These are phyloP conservation scores for Paralichthys olivaceus DNA, from an alignment of 2,113 vertebrate species.

Conservation along the genomic window DNA sequence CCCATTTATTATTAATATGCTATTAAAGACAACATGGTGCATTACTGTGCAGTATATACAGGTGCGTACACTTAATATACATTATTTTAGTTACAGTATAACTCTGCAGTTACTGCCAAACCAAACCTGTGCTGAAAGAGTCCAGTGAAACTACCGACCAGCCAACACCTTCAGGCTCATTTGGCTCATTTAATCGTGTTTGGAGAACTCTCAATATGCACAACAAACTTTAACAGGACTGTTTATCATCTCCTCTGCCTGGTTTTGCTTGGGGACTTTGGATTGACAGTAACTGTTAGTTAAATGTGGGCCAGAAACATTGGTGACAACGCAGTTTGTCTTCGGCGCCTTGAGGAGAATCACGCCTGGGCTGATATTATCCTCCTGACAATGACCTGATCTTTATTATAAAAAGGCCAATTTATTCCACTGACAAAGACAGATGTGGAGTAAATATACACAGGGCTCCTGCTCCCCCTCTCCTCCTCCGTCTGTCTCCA, in stretches of 20 bases:
- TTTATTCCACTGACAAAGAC: slow-evolving; percentile 71
- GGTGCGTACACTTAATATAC: no score
- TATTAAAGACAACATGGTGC: no score
- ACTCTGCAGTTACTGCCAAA: background rate
- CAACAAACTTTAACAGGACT: slow-evolving; percentile 4
- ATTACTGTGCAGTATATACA: no score
- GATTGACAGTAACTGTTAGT: slow-evolving; percentile 39
- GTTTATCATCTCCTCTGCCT: slow-evolving; percentile 39
- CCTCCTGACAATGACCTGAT: slow-evolving; percentile 50
- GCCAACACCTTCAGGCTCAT: background rate
- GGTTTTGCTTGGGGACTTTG: slow-evolving; percentile 20
- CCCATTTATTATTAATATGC: no score
- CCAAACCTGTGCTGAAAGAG: background rate
- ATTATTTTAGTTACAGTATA: background rate
- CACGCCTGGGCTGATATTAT: slow-evolving; percentile 47
- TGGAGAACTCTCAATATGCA: slow-evolving; percentile 4
- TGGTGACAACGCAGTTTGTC: slow-evolving; percentile 43
- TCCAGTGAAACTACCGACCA: background rate
- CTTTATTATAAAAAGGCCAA: slow-evolving; percentile 60
- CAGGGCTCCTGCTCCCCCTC: slow-evolving; percentile 14
- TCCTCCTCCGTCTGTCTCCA: slow-evolving; percentile 1
- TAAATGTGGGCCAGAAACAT: slow-evolving; percentile 44
- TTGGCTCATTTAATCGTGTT: slow-evolving; percentile 22
- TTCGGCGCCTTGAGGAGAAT: slow-evolving; percentile 29
- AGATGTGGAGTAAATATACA: slow-evolving; percentile 50